Evolutionary conservation across 2,113 vertebrate species (phyloP), one percentile per base, ranked within the genome.

Genomic region (Colistium nudipinnis): DNA sequence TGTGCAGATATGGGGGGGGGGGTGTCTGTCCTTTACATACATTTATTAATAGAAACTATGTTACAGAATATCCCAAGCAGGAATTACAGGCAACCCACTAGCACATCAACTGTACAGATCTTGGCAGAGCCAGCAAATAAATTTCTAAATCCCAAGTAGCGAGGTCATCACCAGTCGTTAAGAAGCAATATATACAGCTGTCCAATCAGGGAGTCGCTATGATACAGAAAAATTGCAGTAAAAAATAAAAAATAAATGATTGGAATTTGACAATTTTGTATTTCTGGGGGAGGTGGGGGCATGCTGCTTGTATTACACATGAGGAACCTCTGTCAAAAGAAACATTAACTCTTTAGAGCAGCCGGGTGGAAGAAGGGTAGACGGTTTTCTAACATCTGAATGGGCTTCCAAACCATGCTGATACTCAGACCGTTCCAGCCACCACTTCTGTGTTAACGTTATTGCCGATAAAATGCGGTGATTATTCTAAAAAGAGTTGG

Each of bases 41-140:
- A 85, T 87, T 88, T 87, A 92, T 85, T 90, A 87, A 86, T 91
- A 91, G 80, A 92, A 93, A 92, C 90, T 90, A 89, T 88, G 71
- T 92, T 91, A 92, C 86, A 88, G 82, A 90, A 84, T 89, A 79
- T 88, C 76, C 82, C 89, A 88, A 82, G 79, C 70, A 89, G 88
- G 84, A 90, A 88, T 90, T 92, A 91, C 87, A 91, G 85, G 89
- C 88, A 90, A 91, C 90, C 83, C 74, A 87, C 85, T 67, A 88
- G 85, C 86, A 91, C 88, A 79, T 78, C 74, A 82, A 90, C 90
- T 90, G 89, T 91, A 91, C 92, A 92, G 74, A 66, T 87, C 83
- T 87, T 61, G 82, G 84, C 86, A 67, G 74, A 80, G 79, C 70
- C 71, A 76, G 79, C 83, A 87, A 84, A 82, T 80, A 76, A 77